Base-by-base conservation (phyloP, 37 sponge, comb jelly and placozoan species). In the Bolinopsis microptera region DNA sequence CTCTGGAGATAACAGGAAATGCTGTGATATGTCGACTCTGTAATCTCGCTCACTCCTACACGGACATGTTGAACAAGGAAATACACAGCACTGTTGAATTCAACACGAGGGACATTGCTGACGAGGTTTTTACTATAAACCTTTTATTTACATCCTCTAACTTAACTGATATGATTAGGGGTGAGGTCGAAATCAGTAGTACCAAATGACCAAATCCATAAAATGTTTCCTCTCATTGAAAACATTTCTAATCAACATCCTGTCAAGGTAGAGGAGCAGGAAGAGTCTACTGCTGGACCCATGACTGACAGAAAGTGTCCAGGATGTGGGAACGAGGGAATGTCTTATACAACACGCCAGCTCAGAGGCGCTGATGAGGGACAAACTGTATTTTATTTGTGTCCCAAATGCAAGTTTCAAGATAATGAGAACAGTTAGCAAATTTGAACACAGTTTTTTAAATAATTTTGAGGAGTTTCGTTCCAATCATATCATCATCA, bases 351-450 rank as follows among this genome's bases (percentile, higher is more conserved):
- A 69, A 98, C 99, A 0, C 96, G 95, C 69, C 99, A 98, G 86
- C 94, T 96, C 0, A 93, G 99, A 48, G 96, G 96, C 18, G 99
- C 96, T 25, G 99, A 98, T 80, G 99, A 98, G 38, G 99, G 99
- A 0, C 99, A 98, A 80, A 98, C 99, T 27, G 97, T 98, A 26
- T 98, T 97, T 92, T 98, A 97, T 94, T 82, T 93, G 38, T 98
- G 99, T 93, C 94, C 95, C 23, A 70, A 94, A 69, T 98, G 99
- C 72, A 94, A 70, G 92, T 94, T 27, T 41, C 90, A 86, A 25
- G 90, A 86, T 26, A 86, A 39, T 39, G 90, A 86, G 39, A 86
- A 86, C 61, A 86, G 90, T 30, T 86, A 38, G 61, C 13, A n/a
- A n/a, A n/a, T n/a, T n/a, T n/a, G n/a, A n/a, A n/a, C n/a, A n/a